These are phyloP conservation scores for Argyresthia albistria DNA, from an alignment of 2,888 invertebrate genomes.

Conservation along the genomic window DNA sequence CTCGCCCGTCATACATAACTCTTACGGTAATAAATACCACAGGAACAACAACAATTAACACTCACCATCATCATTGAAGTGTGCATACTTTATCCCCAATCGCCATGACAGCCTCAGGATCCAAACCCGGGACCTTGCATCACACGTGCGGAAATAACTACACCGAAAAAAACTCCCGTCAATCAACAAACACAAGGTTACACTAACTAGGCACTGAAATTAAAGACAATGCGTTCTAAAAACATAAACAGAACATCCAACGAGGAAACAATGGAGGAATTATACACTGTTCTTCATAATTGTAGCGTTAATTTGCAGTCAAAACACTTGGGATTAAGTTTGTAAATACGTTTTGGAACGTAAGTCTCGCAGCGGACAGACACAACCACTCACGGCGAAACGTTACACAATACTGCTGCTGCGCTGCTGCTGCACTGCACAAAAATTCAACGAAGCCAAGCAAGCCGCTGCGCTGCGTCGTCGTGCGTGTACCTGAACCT, in stretches of 20 bases:
- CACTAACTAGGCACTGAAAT: slow-evolving; percentile 20
- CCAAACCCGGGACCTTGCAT: slow-evolving; percentile 57
- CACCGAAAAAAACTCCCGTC: slow-evolving; percentile 45
- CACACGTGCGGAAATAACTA: slow-evolving; percentile 61
- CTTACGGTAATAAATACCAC: too few relatives aligned
- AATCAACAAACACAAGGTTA: slow-evolving; percentile 63
- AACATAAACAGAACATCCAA: slow-evolving; percentile 7
- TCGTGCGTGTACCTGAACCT: slow-evolving; percentile 22
- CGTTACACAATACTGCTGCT: slow-evolving; percentile 29
- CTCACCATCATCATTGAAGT: slow-evolving; percentile 65
- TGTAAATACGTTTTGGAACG: slow-evolving; percentile 48
- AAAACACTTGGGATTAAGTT: slow-evolving; percentile 51
- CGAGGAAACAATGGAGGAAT: not conserved
- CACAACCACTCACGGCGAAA: slow-evolving; percentile 13
- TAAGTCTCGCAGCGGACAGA: slow-evolving; percentile 10
- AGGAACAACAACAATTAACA: too few relatives aligned
- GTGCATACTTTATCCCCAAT: slow-evolving; percentile 37
- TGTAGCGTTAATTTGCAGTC: slow-evolving; percentile 36
- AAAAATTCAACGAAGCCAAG: slow-evolving; percentile 14
- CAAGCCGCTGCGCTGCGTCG: slow-evolving; percentile 6
- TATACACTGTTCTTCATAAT: slow-evolving; percentile 13
- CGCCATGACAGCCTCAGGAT: slow-evolving; percentile 38
- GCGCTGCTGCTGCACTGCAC: too few relatives aligned
- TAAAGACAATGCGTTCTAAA: not conserved
- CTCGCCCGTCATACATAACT: too few relatives aligned